Base-by-base conservation (phyloP, 2,113 vertebrate species). In the Peucedramus taeniatus region DNA sequence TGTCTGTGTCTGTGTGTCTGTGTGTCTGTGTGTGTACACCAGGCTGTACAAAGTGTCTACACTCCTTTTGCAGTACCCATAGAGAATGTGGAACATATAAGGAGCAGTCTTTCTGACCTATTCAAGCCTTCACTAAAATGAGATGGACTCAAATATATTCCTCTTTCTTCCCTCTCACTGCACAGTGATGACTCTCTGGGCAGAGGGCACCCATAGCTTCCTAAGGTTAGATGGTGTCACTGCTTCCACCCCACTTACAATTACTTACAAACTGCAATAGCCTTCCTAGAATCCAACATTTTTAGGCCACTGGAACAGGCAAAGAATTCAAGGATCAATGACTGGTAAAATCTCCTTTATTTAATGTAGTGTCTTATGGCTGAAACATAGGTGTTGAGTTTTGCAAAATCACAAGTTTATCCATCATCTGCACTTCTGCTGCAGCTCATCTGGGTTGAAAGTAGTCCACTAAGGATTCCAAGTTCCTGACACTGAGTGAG, bases 371-470 rank as follows among this genome's bases (percentile, higher is more conserved):
- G 11, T 64, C 22, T 40, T 61, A 2, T 19, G 24, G 8, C 20
- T 76, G 26, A 72, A 53, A 42, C 16, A 65, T 0, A 3, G 28
- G 28, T 50, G 35, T n/a, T 71, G 28, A 53, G 10, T 72, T 90
- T 65, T 65, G 21, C 22, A 26, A 1, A 61, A 37, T 20, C 14
- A 2, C 10, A 79, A 21, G 13, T 37, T 85, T 64, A 3, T 0
- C 2, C 0, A 16, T 44, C 13, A 37, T 35, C 18, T 75, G 11
- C 24, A 12, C 39, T 71, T 66, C 6, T 4, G 3, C 26, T 40
- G 39, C 12, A 75, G 26, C 23, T 56, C 26, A 15, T 30, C 0
- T 0, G 1, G 16, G 37, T 5, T 1, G 2, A 30, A 71, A 83
- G 11, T 12, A 81, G 19, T 28, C 6, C 1, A 1, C 11, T 51